A percentile compares a stretch with the other conserved stretches of the same genome.
phyloP scores from a whole-genome alignment of 2,797 vertebrate genomes.

The Enteromius fasciolatus region DNA sequence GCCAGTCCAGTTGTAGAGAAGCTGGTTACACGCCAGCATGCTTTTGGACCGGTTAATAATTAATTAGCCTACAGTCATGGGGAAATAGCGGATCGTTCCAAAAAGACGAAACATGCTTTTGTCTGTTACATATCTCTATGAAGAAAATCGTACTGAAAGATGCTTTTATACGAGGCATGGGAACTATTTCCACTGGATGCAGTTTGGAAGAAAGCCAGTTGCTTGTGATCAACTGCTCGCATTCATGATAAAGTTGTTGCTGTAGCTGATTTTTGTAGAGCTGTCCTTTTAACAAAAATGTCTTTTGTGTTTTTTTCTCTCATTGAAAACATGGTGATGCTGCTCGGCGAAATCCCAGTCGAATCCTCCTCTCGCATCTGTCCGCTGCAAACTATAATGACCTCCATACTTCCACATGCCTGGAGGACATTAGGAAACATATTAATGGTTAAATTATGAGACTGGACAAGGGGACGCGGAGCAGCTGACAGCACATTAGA shows the following conservation, averaged over 20 bases:
- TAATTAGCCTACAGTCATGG: background rate
- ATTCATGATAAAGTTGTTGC: background rate
- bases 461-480: constrained; percentile 63
- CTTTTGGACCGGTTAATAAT: background rate
- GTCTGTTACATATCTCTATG: background rate
- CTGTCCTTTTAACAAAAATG: background rate
- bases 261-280: background rate
- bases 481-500: constrained; percentile 65
- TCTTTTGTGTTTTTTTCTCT: background rate
- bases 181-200: constrained; percentile 16
- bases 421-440: constrained; percentile 64
- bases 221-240: constrained; percentile 13
- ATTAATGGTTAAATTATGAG: constrained; percentile 67
- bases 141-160: constrained; percentile 1
- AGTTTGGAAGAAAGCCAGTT: constrained; percentile 2
- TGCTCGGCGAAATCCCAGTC: background rate
- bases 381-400: constrained; percentile 68
- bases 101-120: constrained; percentile 3
- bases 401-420: constrained; percentile 61
- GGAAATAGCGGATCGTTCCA: background rate
- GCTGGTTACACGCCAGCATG: constrained; percentile 2
- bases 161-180: constrained; percentile 22
- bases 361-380: constrained; percentile 26
- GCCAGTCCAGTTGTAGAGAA: background rate
- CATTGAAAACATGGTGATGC: background rate